A percentile compares a stretch with the other conserved stretches of the same genome.
These are phyloP conservation scores for Hypomesus transpacificus DNA, from an alignment of 2,113 vertebrate genomes.

Conservation along the genomic window DNA sequence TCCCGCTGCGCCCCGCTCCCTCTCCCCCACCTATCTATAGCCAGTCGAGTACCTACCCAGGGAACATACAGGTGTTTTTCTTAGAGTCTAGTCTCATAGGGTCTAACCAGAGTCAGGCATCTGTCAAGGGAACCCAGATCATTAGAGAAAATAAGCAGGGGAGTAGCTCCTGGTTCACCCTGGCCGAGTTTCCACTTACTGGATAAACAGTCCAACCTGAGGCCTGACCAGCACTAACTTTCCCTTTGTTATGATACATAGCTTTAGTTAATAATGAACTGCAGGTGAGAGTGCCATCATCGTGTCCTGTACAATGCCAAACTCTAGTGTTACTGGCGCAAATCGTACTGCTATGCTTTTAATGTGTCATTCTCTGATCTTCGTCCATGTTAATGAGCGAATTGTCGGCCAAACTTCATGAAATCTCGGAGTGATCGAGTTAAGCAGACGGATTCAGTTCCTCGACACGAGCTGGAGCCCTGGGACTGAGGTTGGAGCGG, in stretches of 20 bases:
- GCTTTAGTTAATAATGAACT: too few species aligned
- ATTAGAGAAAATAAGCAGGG: constrained; percentile 12
- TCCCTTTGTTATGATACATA: neutral
- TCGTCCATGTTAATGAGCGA: neutral
- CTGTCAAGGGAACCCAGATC: neutral
- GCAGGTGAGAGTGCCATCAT: too few species aligned
- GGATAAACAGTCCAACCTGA: neutral
- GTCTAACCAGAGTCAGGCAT: neutral
- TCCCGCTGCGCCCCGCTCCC: constrained; percentile 2
- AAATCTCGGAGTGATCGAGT: constrained; percentile 10
- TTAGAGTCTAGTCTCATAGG: constrained; percentile 7
- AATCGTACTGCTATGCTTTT: neutral
- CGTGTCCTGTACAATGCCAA: too few species aligned
- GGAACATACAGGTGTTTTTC: constrained; percentile 6
- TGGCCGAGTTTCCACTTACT: constrained; percentile 10
- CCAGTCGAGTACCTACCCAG: neutral
- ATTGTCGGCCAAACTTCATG: neutral
- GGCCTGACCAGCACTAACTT: neutral
- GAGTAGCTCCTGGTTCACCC: neutral
- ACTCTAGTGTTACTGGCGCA: too few species aligned
- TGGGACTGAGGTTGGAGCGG: constrained; percentile 18
- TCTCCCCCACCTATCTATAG: neutral
- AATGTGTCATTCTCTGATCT: neutral
- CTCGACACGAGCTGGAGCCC: constrained; percentile 25
- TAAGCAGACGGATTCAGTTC: neutral